These are phyloP conservation scores for rabbit (Oryctolagus cuniculus) DNA, from an alignment of 2,113 vertebrate species.

Conservation along the genomic window mOryCun1.1 NC_091441.1:7270501-7271000, in stretches of 20 bases:
- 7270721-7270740: background rate
- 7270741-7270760: background rate
- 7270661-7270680: background rate
- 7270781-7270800: no score
- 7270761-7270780: no score
- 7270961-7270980: no score
- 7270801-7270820: no score
- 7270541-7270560: background rate
- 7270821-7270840: no score
- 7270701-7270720: background rate
- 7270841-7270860: no score
- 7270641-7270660: background rate
- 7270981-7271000: no score
- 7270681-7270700: background rate
- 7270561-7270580: background rate
- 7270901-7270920: no score
- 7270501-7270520: accelerated
- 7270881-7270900: no score
- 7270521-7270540: accelerated
- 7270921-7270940: no score
- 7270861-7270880: no score
- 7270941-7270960: no score
- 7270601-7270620: background rate
- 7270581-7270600: accelerated
- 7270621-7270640: background rate